Evolutionary conservation across 2,113 vertebrate species (phyloP), one percentile per base, ranked within the genome.

Genomic region (Drymodes brunneopygia): DNA sequence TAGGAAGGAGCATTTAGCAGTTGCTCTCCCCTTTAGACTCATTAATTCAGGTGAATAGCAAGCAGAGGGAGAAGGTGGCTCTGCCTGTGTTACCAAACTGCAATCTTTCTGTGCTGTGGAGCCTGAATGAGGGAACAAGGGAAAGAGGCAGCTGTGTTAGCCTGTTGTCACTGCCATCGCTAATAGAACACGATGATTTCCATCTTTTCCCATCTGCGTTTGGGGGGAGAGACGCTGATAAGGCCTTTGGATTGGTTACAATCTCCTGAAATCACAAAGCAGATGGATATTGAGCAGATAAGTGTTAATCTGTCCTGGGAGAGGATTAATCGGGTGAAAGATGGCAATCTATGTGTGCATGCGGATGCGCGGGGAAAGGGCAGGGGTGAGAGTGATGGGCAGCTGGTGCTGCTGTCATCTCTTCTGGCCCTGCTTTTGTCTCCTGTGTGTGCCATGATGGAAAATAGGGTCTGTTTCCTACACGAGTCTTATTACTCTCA

Each of bases 261-360:
- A 97, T 97, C 97, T 95, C 35, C 95, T 94, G 97, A 97, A 98
- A 97, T 98, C 95, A 94, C 89, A 86, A 96, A 95, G 96, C 97
- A 97, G 98, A 97, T 97, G 97, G 97, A 97, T 96, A 98, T 93
- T 94, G 97, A 98, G 97, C 96, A 98, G 97, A 98, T 97, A 95
- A 97, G 96, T 94, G 24, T 93, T 98, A 98, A 98, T 97, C 97
- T 97, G 97, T 95, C 97, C 97, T 97, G 96, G 95, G 97, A 97
- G 96, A 95, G 97, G 95, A 97, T 98, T 98, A 98, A 96, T 98
- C 95, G 92, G 97, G 96, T 97, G 96, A 97, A 96, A 97, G 97
- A 97, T 97, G 94, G 94, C 94, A 94, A 94, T 96, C 92, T 96
- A 19, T 60, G 91, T 88, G 64, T 96, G 80, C 35, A 7, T 78